Evolutionary conservation across 2,113 vertebrate species (phyloP), one percentile per base, ranked within the genome.

Genomic region (Acrocephalus kingi): DNA sequence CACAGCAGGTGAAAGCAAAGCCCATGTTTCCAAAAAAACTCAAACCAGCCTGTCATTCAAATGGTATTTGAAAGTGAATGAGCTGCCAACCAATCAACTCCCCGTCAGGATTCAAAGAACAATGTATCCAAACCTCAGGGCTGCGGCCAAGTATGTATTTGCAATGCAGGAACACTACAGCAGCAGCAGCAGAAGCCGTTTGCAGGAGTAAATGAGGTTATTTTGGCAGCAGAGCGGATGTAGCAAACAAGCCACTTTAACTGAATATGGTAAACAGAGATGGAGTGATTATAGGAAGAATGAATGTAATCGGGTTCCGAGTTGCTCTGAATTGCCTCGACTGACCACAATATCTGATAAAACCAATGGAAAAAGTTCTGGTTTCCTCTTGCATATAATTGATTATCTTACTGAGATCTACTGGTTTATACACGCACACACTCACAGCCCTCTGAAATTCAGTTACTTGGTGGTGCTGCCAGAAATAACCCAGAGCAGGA

Each of bases 341-440:
- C 97, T 96, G 96, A 97, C 98, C 98, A 95, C 98, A 98, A 97
- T 95, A 98, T 98, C 98, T 98, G 98, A 99, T 99, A 98, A 98
- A 98, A 98, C 97, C 98, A 97, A 97, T 99, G 98, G 98, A 98
- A 99, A 98, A 97, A 98, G 87, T 97, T 98, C 97, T 98, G 98
- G 98, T 98, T 99, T 99, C 98, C 98, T 98, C 98, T 98, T 98
- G 97, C 97, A 98, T 98, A 97, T 98, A 98, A 98, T 98, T 98
- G 98, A 97, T 98, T 98, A 98, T 98, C 98, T 98, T 91, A 96
- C 96, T 94, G 93, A 97, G 97, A 98, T 98, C 98, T 98, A 77
- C 96, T 98, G 96, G 95, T 97, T 98, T 95, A 89, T 67, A 97
- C 83, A 86, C 62, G 84, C 62, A 89, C 85, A 76, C 66, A 80